Percentiles rank a stretch among this genome's conserved stretches.
These are phyloP conservation scores for Macrosteles quadrilineatus DNA, from an alignment of 1,140 invertebrate genomes.

Conservation along the genomic window DNA sequence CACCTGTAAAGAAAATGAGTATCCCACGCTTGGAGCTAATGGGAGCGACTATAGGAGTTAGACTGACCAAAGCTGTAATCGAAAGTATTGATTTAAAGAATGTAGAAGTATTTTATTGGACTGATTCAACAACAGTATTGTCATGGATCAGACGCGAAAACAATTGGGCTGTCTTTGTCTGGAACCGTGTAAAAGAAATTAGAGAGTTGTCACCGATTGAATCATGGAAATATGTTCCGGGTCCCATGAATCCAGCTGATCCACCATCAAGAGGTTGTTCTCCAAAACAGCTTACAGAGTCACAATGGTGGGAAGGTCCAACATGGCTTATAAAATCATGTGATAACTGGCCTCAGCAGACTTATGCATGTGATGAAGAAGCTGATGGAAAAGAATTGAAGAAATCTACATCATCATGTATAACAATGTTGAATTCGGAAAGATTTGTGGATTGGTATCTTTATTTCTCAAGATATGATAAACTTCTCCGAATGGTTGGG, in stretches of 20 bases:
- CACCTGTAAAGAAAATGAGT: constrained; percentile 16
- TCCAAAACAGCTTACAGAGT: background rate
- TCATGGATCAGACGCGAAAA: background rate
- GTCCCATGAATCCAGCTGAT: background rate
- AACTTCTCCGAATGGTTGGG: background rate
- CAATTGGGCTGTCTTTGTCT: background rate
- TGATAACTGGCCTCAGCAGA: background rate
- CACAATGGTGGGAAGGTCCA: background rate
- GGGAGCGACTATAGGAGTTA: constrained; percentile 23
- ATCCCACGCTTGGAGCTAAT: constrained; percentile 23
- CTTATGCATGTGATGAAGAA: background rate
- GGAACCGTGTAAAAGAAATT: background rate
- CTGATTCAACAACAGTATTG: too few species aligned
- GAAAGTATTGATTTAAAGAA: background rate
- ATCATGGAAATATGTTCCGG: background rate
- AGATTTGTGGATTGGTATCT: background rate
- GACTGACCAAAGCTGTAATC: background rate
- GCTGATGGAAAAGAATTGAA: background rate
- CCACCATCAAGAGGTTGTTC: background rate
- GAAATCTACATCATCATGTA: background rate
- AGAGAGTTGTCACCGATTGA: background rate
- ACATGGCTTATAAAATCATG: background rate
- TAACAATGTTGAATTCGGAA: background rate
- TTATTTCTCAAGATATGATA: background rate
- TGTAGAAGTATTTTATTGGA: background rate